These are phyloP conservation scores for Panagrolaimus sp. DNA, from an alignment of 1,140 invertebrate genomes.

Conservation along the genomic window DNA sequence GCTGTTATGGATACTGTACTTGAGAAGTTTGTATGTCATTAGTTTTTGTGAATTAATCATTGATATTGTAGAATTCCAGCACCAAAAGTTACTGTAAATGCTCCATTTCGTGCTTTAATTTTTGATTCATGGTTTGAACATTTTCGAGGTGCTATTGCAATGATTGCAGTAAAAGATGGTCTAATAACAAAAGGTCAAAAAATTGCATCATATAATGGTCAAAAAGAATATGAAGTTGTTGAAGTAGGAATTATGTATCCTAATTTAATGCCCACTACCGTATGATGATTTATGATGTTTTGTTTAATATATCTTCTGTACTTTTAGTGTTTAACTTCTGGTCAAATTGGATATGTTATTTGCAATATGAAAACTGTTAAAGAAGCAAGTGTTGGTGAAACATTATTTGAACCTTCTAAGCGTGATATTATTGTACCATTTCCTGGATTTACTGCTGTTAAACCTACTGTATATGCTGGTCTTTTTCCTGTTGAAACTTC, in stretches of 20 bases:
- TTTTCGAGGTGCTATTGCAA: slow-evolving; percentile 74
- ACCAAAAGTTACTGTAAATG: slow-evolving; percentile 64
- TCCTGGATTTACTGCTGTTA: slow-evolving; percentile 67
- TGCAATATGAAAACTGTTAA: slow-evolving; percentile 73
- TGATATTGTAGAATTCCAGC: slow-evolving; percentile 55
- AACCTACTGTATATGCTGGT: slow-evolving; percentile 86
- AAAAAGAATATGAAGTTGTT: slow-evolving; percentile 73
- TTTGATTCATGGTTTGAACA: slow-evolving; percentile 91
- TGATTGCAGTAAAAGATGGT: slow-evolving; percentile 65
- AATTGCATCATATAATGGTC: slow-evolving; percentile 66
- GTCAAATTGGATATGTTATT: slow-evolving; percentile 74
- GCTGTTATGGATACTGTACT: slow-evolving; percentile 60
- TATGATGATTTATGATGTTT: slow-evolving; percentile 24
- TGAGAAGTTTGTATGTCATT: slow-evolving; percentile 37
- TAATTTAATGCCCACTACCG: slow-evolving; percentile 67
- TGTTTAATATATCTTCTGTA: not conserved
- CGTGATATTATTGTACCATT: slow-evolving; percentile 64
- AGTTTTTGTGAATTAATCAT: not conserved
- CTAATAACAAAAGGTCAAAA: slow-evolving; percentile 59
- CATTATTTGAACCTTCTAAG: slow-evolving; percentile 65
- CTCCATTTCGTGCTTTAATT: slow-evolving; percentile 72
- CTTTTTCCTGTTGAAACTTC: slow-evolving; percentile 85
- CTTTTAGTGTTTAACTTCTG: slow-evolving; percentile 62
- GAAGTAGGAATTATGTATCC: slow-evolving; percentile 75
- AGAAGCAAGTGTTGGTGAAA: slow-evolving; percentile 79